These are phyloP conservation scores for Morbakka virulenta DNA, from an alignment of 30 jellyfish, hydroid and myxozoan species.

Conservation along the genomic window DNA sequence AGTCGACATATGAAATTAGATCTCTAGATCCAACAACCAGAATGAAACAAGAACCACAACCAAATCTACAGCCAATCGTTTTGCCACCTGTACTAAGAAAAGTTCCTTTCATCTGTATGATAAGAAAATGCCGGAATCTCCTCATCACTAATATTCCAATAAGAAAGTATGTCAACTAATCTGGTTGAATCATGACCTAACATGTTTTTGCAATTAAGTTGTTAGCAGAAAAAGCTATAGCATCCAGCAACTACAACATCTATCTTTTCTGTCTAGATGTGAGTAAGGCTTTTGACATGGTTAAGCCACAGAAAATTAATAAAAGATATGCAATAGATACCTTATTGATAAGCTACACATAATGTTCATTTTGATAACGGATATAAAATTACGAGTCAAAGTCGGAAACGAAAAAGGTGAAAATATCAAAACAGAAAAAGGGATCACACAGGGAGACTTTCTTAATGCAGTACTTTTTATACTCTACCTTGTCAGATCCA, in stretches of 20 bases:
- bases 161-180: not conserved
- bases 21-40: not conserved
- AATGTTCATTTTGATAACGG: slow-evolving; percentile 1
- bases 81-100: not conserved
- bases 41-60: not conserved
- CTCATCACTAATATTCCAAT: not conserved
- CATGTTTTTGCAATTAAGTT: not conserved
- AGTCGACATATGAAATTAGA: no score
- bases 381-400: slow-evolving; percentile 1
- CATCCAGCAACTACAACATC: slow-evolving; percentile 5
- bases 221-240: not conserved
- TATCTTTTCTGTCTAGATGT: slow-evolving; percentile 19
- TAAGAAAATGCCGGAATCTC: not conserved
- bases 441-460: slow-evolving; percentile 50
- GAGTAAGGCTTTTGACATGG: slow-evolving; percentile 53
- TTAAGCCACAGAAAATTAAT: no score
- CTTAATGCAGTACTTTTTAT: slow-evolving; percentile 23
- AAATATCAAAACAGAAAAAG: not conserved
- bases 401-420: slow-evolving; percentile 20
- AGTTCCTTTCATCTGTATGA: not conserved
- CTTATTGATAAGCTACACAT: slow-evolving; percentile 50
- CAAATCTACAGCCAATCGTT: slow-evolving; percentile 7
- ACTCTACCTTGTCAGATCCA: slow-evolving; percentile 56
- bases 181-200: not conserved
- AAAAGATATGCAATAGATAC: no score